phyloP scores from a whole-genome alignment of 2,797 vertebrate genomes.

The Coluber constrictor region DNA sequence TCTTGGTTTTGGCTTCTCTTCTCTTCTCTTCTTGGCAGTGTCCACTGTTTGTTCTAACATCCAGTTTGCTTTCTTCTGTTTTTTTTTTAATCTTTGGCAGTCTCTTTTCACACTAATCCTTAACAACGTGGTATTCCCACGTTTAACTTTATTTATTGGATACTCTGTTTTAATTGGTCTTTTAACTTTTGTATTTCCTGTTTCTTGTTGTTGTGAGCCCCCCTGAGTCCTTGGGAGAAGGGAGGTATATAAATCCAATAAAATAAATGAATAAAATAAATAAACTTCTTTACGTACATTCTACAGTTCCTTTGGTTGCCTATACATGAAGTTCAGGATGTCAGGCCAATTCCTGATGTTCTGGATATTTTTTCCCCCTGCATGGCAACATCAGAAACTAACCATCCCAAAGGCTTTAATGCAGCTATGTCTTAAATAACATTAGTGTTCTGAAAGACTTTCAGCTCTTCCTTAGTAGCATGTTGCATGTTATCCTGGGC shows the following conservation, averaged over 20 bases:
- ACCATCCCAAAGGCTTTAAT: background rate
- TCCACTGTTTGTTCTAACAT: background rate
- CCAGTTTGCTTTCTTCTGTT: background rate
- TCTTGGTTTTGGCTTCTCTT: background rate
- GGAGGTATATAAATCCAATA: too few relatives aligned
- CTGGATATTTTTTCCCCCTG: too few relatives aligned
- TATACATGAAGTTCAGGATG: background rate
- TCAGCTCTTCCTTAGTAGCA: background rate
- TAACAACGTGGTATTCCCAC: background rate
- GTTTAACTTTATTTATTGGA: too few relatives aligned
- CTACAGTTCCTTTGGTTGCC: background rate
- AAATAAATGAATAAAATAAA: too few relatives aligned
- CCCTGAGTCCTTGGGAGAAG: too few relatives aligned
- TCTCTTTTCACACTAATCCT: background rate
- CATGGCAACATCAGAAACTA: background rate
- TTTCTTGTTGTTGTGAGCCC: too few relatives aligned
- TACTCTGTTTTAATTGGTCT: too few relatives aligned
- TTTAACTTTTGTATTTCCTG: too few relatives aligned
- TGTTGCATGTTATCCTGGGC: background rate
- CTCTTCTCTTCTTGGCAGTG: background rate
- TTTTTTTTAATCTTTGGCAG: background rate
- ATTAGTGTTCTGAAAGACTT: background rate
- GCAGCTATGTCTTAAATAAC: background rate
- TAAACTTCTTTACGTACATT: background rate
- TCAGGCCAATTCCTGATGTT: background rate